A percentile compares a stretch with the other conserved stretches of the same genome.
Conservation (phyloP, 2,888 invertebrate species). For the Drosophila falleni region DNA sequence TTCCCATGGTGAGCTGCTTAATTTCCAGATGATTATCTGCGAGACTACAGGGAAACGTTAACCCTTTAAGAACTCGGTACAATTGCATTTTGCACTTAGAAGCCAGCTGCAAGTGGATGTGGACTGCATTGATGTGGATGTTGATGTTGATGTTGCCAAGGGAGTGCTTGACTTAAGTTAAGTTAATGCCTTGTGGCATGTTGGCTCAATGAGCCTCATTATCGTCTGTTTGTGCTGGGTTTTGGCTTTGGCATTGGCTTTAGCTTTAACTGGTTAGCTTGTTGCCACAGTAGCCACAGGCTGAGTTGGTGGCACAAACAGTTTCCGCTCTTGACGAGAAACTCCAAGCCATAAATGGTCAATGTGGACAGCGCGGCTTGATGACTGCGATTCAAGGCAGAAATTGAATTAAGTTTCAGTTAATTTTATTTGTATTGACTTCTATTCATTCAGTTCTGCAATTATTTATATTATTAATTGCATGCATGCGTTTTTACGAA, state of each 20-base stretch:
- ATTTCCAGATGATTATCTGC: constrained; percentile 7
- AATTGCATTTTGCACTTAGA: constrained; percentile 25
- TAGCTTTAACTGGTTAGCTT: constrained; percentile 4
- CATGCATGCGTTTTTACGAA: constrained; percentile 5
- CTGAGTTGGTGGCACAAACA: constrained; percentile 40
- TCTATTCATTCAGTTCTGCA: constrained; percentile 15
- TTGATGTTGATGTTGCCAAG: constrained; percentile 1
- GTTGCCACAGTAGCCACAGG: constrained; percentile 17
- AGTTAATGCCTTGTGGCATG: constrained; percentile 39
- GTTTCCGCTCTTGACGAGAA: constrained; percentile 10
- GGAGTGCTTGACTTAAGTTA: constrained; percentile 1
- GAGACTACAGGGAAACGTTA: constrained; percentile 6
- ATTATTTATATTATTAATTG: constrained; percentile 42
- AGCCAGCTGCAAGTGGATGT: constrained; percentile 22
- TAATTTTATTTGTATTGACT: constrained; percentile 9
- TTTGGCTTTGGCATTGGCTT: neutral
- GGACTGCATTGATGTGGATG: constrained; percentile 6
- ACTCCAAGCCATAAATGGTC: neutral
- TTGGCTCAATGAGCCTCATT: constrained; percentile 56
- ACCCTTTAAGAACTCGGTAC: constrained; percentile 22
- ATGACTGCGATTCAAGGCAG: constrained; percentile 6
- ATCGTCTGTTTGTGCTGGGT: constrained; percentile 43
- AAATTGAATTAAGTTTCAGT: constrained; percentile 18
- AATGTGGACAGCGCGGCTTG: neutral
- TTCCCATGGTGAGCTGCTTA: neutral